Conservation (phyloP, 2,888 invertebrate genomes). For the Oligia strigilis region DNA sequence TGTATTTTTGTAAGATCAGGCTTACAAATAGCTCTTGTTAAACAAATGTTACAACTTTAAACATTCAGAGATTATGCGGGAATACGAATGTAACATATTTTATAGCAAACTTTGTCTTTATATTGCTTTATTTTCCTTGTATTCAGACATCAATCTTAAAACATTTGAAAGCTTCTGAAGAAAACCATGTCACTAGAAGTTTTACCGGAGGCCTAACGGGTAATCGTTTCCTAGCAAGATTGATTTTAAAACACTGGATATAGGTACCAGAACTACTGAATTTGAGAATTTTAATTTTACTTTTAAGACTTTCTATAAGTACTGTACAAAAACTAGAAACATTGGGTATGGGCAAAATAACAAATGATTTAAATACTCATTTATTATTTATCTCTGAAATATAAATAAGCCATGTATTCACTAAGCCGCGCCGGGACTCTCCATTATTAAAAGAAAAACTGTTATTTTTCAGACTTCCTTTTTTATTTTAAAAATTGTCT, state of each 20-base stretch:
- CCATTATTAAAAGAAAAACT: background rate
- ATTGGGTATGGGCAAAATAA: slow-evolving; percentile 51
- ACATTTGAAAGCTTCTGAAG: slow-evolving; percentile 82
- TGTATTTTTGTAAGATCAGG: slow-evolving; percentile 45
- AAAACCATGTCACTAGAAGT: slow-evolving; percentile 78
- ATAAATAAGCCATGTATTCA: slow-evolving; percentile 47
- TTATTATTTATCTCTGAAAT: slow-evolving; percentile 31
- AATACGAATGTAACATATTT: slow-evolving; percentile 68
- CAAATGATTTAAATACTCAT: slow-evolving; percentile 57
- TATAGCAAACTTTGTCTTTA: slow-evolving; percentile 44
- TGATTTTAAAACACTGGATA: slow-evolving; percentile 46
- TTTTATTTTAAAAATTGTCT: background rate
- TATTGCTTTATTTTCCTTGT: slow-evolving; percentile 66
- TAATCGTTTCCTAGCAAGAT: slow-evolving; percentile 53
- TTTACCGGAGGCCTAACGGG: slow-evolving; percentile 56
- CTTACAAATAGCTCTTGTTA: slow-evolving; percentile 70
- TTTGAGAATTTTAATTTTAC: slow-evolving; percentile 39
- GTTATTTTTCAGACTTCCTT: background rate
- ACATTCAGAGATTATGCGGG: slow-evolving; percentile 79
- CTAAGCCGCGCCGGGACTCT: slow-evolving; percentile 30
- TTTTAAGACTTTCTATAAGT: slow-evolving; percentile 48
- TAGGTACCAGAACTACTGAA: slow-evolving; percentile 37
- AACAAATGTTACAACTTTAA: slow-evolving; percentile 71
- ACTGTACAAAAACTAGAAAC: slow-evolving; percentile 37
- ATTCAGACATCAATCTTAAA: slow-evolving; percentile 81